These are phyloP conservation scores for Paramormyrops kingsleyae DNA, from an alignment of 2,113 vertebrate genomes.

Conservation along the genomic window DNA sequence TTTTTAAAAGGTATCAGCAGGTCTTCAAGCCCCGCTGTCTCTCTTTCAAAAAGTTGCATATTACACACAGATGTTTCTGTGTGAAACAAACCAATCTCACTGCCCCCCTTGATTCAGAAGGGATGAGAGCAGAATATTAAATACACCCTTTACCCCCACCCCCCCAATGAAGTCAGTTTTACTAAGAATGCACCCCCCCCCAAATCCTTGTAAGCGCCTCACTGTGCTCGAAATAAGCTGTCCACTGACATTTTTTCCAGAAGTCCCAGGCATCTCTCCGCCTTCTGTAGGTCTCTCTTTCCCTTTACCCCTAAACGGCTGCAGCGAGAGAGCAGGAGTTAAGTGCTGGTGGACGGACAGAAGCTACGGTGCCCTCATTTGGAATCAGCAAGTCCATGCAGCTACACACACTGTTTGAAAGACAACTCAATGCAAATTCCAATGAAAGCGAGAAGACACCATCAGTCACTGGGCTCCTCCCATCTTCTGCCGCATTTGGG, in stretches of 20 bases:
- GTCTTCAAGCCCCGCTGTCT: background rate
- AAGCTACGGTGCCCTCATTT: background rate
- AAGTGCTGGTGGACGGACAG: background rate
- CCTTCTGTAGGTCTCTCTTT: background rate
- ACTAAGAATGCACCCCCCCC: background rate
- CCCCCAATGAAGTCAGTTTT: slow-evolving; percentile 7
- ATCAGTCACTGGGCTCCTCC: background rate
- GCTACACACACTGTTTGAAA: too few relatives aligned
- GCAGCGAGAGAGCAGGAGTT: background rate
- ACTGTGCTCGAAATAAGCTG: slow-evolving; percentile 10
- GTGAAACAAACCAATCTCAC: background rate
- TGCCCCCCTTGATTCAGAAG: slow-evolving; percentile 21
- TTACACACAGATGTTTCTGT: background rate
- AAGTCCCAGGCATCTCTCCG: background rate
- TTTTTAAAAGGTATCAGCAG: background rate
- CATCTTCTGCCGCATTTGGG: background rate
- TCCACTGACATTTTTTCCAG: slow-evolving; percentile 9
- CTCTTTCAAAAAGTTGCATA: background rate
- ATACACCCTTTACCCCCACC: slow-evolving; percentile 22
- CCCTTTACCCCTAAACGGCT: background rate
- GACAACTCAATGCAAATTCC: background rate
- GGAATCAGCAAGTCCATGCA: background rate
- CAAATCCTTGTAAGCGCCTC: slow-evolving; percentile 8
- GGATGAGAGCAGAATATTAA: slow-evolving; percentile 54
- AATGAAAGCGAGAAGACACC: background rate